phyloP scores from a whole-genome alignment of 2,113 vertebrate genomes.

The Scytalopus superciliaris region DNA sequence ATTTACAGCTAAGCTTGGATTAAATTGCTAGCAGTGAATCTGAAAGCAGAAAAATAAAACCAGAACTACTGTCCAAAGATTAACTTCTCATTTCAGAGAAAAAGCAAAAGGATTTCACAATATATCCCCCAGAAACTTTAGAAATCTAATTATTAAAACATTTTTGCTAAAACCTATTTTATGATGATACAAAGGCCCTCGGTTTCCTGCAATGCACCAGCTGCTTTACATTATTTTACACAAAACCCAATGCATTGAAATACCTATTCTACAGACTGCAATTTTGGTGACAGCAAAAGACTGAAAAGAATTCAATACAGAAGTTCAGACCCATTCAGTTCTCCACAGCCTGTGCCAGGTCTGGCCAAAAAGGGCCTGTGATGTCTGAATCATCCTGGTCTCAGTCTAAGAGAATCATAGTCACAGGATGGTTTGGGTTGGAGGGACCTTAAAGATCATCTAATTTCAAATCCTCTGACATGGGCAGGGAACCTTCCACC shows the following conservation, averaged over 20 bases:
- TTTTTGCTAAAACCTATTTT: neutral
- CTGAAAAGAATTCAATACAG: neutral
- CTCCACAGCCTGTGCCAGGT: neutral
- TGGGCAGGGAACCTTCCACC: neutral
- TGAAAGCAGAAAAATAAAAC: slow-evolving; percentile 14
- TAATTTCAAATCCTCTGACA: neutral
- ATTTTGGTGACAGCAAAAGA: neutral
- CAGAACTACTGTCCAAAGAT: neutral
- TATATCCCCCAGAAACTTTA: neutral
- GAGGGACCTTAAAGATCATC: neutral
- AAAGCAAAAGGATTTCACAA: neutral
- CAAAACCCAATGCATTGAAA: neutral
- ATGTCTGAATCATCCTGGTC: neutral
- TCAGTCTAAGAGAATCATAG: neutral
- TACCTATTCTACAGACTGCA: neutral
- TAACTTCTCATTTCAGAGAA: neutral
- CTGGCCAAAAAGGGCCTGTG: neutral
- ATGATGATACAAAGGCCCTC: neutral
- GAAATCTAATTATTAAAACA: neutral
- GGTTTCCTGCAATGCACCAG: neutral
- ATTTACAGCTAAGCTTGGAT: slow-evolving; percentile 15
- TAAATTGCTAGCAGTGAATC: neutral
- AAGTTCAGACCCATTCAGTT: neutral
- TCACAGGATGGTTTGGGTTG: neutral
- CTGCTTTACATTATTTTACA: neutral